Base-by-base conservation (phyloP, 2,888 invertebrate species). In the Cerastis rubricosa region DNA sequence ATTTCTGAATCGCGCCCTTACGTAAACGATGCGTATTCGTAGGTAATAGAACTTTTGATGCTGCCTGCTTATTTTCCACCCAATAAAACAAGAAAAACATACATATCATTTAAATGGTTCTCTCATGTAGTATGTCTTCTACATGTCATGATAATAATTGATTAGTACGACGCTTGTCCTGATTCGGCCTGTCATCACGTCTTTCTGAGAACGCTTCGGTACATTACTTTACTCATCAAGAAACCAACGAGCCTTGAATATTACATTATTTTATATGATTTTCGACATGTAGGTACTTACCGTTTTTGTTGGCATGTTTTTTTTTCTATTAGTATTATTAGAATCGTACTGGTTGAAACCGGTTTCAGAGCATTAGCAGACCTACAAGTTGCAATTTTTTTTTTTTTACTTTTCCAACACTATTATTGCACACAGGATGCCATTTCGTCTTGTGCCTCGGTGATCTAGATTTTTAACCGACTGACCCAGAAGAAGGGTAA, bases 161-260 rank as follows among this genome's bases (percentile, higher is more conserved):
- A 80, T 59, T 65, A 72, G 49, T 49, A 80, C 25, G 65, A 59
- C 54, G 65, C 45, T 80, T 73, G 74, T 66, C 35, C 57, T 61
- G 2, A 45, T 80, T 61, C 22, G 35, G 59, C 65, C 65, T 61
- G 78, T 78, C 80, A 61, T 66, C 45, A 19, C 11, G 6, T 80
- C 57, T 59, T 51, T 47, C 14, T 65, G 14, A 49, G 22, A 25
- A 12, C 45, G 45, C 22, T 45, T 40, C 65, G 65, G 65, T 66
- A 80, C 65, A 66, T 73, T 51, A 80, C 65, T 51, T 49, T 51
- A 7, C 65, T 61, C 65, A 73, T 80, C 43, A 51, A 49, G 22
- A 11, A 80, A 73, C 49, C 49, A 80, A 80, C 80, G 74, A 80
- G 45, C 45, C 74, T 66, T 80, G 80, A 78, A 66, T 80, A 73